Percentiles rank a stretch among this genome's conserved stretches.
Evolutionary conservation across 2,888 invertebrate species (phyloP).

Genomic region (Mythimna loreyi): DNA sequence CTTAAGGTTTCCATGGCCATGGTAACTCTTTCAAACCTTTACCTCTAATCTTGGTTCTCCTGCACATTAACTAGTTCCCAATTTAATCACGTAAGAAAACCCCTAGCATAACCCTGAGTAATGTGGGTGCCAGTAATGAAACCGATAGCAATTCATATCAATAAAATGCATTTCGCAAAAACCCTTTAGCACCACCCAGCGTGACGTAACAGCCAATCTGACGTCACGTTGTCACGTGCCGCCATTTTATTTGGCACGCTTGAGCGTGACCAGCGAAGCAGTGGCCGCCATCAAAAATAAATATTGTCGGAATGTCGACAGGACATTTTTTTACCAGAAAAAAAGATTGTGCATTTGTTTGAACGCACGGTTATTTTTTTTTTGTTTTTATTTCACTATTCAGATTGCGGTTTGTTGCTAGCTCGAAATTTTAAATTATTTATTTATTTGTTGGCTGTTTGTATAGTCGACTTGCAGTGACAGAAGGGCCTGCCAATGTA

Average conservation of each 20-base stretch:
- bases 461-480: not conserved
- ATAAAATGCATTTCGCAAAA: not conserved
- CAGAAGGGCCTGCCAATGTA: no score
- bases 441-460: not conserved
- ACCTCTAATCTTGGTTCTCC: no score
- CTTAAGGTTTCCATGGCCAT: no score
- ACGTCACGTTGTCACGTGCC: slow-evolving; percentile 42
- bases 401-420: not conserved
- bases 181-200: not conserved
- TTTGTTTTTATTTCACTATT: not conserved
- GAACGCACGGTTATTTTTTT: no score
- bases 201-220: slow-evolving; percentile 25
- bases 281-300: slow-evolving; percentile 44
- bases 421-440: not conserved
- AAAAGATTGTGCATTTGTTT: slow-evolving; percentile 5
- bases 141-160: no score
- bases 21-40: no score
- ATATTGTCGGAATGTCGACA: slow-evolving; percentile 20
- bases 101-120: no score
- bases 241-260: slow-evolving; percentile 45
- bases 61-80: no score
- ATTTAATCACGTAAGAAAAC: no score
- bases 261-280: slow-evolving; percentile 23
- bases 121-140: no score
- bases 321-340: slow-evolving; percentile 14